A percentile compares a stretch with the other conserved stretches of the same genome.
Evolutionary conservation across 2,113 vertebrate genomes (phyloP).

Genomic region (Rhinogobius similis): DNA sequence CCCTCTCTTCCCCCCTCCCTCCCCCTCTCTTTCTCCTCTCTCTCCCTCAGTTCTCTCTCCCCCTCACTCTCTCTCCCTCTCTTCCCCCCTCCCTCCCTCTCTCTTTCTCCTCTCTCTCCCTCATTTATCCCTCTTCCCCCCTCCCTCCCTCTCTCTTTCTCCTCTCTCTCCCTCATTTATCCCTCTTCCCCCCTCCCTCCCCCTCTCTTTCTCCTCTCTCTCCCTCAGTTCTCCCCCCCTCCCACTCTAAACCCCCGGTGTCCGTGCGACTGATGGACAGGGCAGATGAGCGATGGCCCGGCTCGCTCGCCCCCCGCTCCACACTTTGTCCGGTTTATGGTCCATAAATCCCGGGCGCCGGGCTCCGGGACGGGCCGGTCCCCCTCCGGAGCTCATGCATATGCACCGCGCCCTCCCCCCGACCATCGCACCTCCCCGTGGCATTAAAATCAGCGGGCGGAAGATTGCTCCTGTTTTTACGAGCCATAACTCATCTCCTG

Average conservation of each 20-base stretch:
- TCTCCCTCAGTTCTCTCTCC: too few species aligned
- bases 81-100: background rate
- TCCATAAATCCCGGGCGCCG: constrained; percentile 42
- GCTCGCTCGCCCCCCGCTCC: constrained; percentile 43
- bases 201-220: background rate
- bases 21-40: too few species aligned
- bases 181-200: background rate
- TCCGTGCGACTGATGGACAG: constrained; percentile 49
- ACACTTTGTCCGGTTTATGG: constrained; percentile 50
- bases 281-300: constrained; percentile 41
- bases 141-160: too few species aligned
- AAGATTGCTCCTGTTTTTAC: constrained; percentile 14
- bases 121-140: too few species aligned
- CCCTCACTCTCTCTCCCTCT: background rate
- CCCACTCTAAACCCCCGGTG: constrained; percentile 27
- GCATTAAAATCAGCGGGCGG: background rate
- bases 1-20: too few species aligned
- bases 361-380: constrained; percentile 9
- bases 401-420: background rate
- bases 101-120: too few species aligned
- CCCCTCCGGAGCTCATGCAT: constrained; percentile 7
- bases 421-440: background rate
- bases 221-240: background rate
- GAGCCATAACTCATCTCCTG: constrained; percentile 15
- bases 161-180: too few species aligned